phyloP scores from a whole-genome alignment of 2,888 invertebrate genomes.

The Andricus curvator region DNA sequence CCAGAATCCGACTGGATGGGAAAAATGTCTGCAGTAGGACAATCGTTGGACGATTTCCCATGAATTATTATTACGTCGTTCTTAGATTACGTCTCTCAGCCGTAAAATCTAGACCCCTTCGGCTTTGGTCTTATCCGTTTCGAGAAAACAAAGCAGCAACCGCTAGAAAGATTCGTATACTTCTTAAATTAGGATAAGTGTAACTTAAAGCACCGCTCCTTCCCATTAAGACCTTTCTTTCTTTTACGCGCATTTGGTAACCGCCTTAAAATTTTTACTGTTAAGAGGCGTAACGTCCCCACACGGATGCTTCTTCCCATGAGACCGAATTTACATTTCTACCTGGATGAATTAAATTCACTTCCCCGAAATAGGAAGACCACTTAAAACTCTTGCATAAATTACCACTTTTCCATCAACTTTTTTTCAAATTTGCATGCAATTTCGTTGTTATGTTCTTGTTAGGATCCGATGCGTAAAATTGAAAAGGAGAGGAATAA shows the following conservation, averaged over 20 bases:
- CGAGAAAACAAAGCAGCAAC: constrained; percentile 28
- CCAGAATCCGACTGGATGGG: constrained; percentile 6
- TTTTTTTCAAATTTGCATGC: not conserved
- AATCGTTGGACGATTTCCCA: constrained; percentile 37
- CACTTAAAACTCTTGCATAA: not conserved
- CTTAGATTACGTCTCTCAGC: constrained; percentile 16
- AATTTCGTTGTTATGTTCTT: not conserved
- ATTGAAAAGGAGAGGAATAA: not conserved
- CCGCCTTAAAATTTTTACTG: constrained; percentile 35
- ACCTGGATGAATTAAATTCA: constrained; percentile 6
- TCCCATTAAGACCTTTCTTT: constrained; percentile 32
- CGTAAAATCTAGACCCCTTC: constrained; percentile 10
- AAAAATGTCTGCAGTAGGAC: constrained; percentile 17
- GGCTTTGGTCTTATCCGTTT: constrained; percentile 8
- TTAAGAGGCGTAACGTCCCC: constrained; percentile 35
- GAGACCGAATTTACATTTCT: constrained; percentile 31
- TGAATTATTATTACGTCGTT: constrained; percentile 40
- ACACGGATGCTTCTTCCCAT: not conserved
- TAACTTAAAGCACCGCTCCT: constrained; percentile 30
- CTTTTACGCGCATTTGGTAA: constrained; percentile 39
- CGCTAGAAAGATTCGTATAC: constrained; percentile 34
- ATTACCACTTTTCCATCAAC: not conserved
- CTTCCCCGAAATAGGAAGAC: constrained; percentile 2
- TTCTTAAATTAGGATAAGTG: constrained; percentile 35
- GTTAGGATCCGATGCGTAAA: not conserved